phyloP scores from a whole-genome alignment of 2,797 vertebrate species.

The Zalophus californianus region DNA sequence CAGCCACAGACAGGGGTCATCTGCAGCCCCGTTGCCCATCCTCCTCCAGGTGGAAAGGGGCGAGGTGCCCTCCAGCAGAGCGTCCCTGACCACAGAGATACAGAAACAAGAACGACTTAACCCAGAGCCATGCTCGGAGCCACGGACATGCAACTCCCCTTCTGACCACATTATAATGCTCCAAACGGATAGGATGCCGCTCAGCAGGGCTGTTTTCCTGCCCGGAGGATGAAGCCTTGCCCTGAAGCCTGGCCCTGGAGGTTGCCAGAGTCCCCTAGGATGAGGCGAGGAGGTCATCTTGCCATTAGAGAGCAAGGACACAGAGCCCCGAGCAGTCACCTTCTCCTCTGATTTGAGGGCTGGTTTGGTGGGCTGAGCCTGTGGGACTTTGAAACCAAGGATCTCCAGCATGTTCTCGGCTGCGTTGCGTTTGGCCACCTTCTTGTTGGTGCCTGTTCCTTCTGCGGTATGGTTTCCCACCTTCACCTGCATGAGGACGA shows the following conservation, averaged over 20 bases:
- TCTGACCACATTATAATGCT: not conserved
- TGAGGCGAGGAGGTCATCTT: not conserved
- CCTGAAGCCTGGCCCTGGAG: not conserved
- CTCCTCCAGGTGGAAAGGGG: not conserved
- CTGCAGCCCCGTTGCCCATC: not conserved
- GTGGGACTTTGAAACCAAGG: conserved; percentile 98
- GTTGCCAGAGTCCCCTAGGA: not conserved
- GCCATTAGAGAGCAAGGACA: not conserved
- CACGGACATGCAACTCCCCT: not conserved
- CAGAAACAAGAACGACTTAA: not conserved
- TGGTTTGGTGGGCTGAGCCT: conserved; percentile 96
- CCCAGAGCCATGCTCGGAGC: not conserved
- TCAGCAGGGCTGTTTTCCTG: not conserved
- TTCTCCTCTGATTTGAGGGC: conserved; percentile 99
- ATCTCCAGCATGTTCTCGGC: conserved; percentile 99
- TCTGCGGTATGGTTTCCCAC: conserved; percentile 95
- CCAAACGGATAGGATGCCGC: not conserved
- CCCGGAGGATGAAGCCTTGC: not conserved
- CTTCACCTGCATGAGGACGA: conserved; percentile 90
- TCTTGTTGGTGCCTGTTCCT: conserved; percentile 98
- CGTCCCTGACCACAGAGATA: not conserved
- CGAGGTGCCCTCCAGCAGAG: not conserved
- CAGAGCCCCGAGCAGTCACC: conserved; percentile 84
- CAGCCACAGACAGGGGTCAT: not conserved
- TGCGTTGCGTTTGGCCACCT: conserved; percentile 98